Base-by-base conservation (phyloP, 2,113 vertebrate species). In the Malurus elegans region DNA sequence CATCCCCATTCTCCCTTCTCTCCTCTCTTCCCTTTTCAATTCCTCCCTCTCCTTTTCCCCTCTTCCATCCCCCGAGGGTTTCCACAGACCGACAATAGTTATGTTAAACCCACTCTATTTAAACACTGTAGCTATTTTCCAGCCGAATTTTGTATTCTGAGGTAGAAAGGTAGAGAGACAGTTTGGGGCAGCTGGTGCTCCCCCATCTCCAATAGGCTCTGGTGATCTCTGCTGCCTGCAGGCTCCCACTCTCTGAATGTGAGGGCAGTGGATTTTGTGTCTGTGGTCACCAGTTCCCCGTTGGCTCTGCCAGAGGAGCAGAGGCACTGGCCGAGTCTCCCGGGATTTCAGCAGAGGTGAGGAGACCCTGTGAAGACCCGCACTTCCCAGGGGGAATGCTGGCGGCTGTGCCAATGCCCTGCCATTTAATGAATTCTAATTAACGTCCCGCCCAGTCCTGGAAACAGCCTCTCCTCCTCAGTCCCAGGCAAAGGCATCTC, bases 211-310 rank as follows among this genome's bases (percentile, higher is more conserved):
- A 60, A 15, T 88, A 14, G 79, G n/a, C 12, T 48, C 28, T 56
- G 62, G 31, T 61, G 15, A 15, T 51, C 34, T 64, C 5, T 21
- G 56, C 45, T 47, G n/a, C 6, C 54, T 4, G 4, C 11, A 7
- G 32, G 38, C 65, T 24, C 25, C 26, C 2, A 0, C 3, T 62
- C 29, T 13, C 34, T 1, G 4, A 31, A n/a, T 0, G 0, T 2
- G 54, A 29, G 24, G 14, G 1, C 1, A 2, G 13, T 7, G 47
- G 16, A 14, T 11, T 73, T 69, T 1, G 3, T n/a, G 53, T 14
- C 34, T 31, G 18, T 1, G 9, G 6, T 11, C 47, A 23, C 24
- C 3, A 4, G 44, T 2, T 62, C 51, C 17, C 38, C 0, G 0
- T 12, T 28, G 53, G 26, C 19, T 72, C 48, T 91, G 48, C 15